Evolutionary conservation across 2,888 invertebrate genomes (phyloP).

Genomic region (Clunio marinus): DNA sequence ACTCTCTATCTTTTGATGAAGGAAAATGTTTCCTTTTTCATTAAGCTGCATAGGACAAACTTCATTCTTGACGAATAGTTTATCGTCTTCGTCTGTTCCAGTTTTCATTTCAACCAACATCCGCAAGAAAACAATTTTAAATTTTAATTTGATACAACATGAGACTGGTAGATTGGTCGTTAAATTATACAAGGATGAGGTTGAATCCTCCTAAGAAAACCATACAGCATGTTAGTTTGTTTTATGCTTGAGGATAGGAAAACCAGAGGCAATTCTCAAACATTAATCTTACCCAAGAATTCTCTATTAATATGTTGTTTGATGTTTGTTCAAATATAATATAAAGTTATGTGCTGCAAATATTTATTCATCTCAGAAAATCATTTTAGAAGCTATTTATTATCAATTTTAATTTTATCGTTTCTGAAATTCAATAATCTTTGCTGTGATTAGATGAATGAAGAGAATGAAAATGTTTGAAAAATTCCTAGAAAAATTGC

Average conservation of each 20-base stretch:
- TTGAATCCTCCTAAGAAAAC: no score
- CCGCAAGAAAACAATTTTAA: constrained; percentile 7
- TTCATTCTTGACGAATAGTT: not conserved
- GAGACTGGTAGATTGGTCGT: not conserved
- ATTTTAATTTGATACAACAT: constrained; percentile 4
- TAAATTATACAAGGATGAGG: not conserved
- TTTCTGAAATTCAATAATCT: no score
- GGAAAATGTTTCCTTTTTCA: not conserved
- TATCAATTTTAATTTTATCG: no score
- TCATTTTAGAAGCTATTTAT: no score
- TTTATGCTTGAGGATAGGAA: no score
- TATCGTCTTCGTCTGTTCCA: not conserved
- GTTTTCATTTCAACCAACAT: not conserved
- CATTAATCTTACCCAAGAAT: no score
- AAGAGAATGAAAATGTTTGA: not conserved
- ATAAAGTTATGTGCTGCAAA: no score
- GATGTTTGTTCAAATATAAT: no score
- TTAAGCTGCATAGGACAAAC: not conserved
- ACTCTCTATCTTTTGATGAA: no score
- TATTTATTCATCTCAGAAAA: no score
- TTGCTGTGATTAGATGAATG: not conserved
- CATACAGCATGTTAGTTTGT: not conserved
- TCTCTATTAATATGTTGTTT: no score
- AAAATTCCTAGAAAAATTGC: not conserved
- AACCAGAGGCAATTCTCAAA: no score